Percentiles rank a stretch among this genome's conserved stretches.
Conservation (phyloP, 1,140 invertebrate genomes). For the Acyrthosiphon pisum region DNA sequence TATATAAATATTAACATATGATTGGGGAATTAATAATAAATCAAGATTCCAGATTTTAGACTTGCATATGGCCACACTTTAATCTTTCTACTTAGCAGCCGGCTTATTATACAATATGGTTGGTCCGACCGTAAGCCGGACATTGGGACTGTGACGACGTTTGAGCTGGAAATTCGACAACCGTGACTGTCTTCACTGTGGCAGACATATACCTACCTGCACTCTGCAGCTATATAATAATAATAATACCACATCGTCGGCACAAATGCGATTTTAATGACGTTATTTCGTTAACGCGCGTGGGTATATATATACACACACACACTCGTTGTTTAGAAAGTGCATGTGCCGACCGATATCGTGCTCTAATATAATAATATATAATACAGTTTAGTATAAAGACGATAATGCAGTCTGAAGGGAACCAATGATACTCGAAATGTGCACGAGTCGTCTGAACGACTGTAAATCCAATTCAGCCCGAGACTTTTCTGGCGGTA, state of each 20-base stretch:
- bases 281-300: constrained; percentile 46
- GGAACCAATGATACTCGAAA: not conserved
- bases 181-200: not conserved
- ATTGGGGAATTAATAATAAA: not conserved
- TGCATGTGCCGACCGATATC: not conserved
- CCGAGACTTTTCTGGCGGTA: not conserved
- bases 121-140: not conserved
- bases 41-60: not conserved
- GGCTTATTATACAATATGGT: not conserved
- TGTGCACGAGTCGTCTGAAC: not conserved
- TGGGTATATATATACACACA: not conserved
- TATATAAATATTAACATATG: too few relatives aligned
- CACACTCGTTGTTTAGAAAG: constrained; percentile 32
- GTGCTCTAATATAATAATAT: not conserved
- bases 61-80: not conserved
- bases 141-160: not conserved
- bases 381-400: not conserved
- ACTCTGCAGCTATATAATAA: constrained; percentile 1
- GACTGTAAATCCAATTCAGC: not conserved
- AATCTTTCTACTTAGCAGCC: not conserved
- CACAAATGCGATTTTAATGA: constrained; percentile 54
- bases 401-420: not conserved
- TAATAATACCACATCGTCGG: constrained; percentile 2
- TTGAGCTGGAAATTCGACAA: not conserved
- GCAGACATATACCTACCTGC: not conserved